A percentile compares a stretch with the other conserved stretches of the same genome.
Evolutionary conservation across 2,888 invertebrate species (phyloP).

Genomic region (Drosophila seclusa): DNA sequence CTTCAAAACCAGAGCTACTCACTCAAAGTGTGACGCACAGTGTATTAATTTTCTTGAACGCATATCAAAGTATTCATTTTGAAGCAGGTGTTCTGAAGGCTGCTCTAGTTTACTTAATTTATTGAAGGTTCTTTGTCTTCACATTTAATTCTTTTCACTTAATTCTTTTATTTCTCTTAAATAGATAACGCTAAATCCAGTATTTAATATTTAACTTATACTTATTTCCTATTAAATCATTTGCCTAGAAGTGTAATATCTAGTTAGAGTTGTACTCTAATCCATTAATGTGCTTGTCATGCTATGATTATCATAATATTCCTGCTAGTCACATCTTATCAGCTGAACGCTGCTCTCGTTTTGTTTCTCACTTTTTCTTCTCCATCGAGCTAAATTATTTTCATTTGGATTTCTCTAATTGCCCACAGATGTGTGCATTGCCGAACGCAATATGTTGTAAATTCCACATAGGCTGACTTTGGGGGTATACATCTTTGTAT

Average conservation of each 20-base stretch:
- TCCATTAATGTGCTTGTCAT: not conserved
- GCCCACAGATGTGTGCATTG: not conserved
- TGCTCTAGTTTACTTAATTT: not conserved
- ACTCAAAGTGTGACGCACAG: slow-evolving; percentile 11
- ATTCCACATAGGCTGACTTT: not conserved
- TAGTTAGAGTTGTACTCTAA: not conserved
- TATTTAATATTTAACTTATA: not conserved
- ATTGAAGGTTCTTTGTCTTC: not conserved
- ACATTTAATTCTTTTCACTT: not conserved
- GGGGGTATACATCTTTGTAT: not conserved
- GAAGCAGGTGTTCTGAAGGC: not conserved
- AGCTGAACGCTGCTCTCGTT: not conserved
- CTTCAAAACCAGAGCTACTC: not conserved
- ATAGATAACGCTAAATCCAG: not conserved
- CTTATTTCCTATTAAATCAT: not conserved
- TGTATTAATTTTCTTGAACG: slow-evolving; percentile 4
- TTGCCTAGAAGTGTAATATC: not conserved
- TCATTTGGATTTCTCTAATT: not conserved
- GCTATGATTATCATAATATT: not conserved
- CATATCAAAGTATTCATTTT: not conserved
- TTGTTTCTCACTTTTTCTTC: not conserved
- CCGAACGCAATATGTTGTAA: not conserved
- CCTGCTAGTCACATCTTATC: not conserved
- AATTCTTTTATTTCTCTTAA: not conserved
- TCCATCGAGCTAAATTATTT: not conserved